These are phyloP conservation scores for Hyla sarda DNA, from an alignment of 2,113 vertebrate species.

Conservation along the genomic window DNA sequence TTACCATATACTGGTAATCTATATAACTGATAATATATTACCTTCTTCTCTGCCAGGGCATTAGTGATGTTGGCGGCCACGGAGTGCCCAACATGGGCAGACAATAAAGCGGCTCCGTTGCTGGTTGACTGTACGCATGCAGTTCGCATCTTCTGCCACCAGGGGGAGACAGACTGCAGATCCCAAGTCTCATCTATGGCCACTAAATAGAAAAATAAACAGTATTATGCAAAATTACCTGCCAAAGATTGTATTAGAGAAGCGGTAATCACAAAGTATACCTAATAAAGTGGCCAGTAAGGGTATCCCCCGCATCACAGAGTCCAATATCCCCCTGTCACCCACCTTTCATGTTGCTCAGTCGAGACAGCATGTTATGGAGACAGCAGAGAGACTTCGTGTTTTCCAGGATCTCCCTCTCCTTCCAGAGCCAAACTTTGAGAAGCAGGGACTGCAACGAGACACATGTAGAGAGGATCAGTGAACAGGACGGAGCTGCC, in stretches of 20 bases:
- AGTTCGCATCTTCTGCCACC: conserved; percentile 95
- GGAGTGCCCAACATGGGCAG: conserved; percentile 83
- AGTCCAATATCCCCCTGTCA: background rate
- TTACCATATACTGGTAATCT: no score
- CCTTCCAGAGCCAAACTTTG: conserved; percentile 90
- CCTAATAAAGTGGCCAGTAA: no score
- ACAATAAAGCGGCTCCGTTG: conserved; percentile 85
- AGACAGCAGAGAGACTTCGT: conserved; percentile 78
- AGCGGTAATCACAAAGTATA: no score
- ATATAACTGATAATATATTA: no score
- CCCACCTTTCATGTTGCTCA: conserved; percentile 92
- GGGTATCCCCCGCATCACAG: no score
- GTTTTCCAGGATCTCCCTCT: conserved; percentile 85
- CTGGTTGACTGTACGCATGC: conserved; percentile 87
- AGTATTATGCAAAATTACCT: background rate
- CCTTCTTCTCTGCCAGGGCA: conserved; percentile 79
- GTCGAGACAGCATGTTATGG: conserved; percentile 79
- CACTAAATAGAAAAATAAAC: conserved; percentile 68
- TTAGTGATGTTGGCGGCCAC: conserved; percentile 81
- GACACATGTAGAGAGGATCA: background rate
- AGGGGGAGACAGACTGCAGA: conserved; percentile 89
- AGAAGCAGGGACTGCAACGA: conserved; percentile 84
- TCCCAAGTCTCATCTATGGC: conserved; percentile 91
- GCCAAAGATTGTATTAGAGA: no score
- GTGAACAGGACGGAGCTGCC: no score